Base-by-base conservation (phyloP, 2,888 invertebrate species). In the Melolontha melolontha region DNA sequence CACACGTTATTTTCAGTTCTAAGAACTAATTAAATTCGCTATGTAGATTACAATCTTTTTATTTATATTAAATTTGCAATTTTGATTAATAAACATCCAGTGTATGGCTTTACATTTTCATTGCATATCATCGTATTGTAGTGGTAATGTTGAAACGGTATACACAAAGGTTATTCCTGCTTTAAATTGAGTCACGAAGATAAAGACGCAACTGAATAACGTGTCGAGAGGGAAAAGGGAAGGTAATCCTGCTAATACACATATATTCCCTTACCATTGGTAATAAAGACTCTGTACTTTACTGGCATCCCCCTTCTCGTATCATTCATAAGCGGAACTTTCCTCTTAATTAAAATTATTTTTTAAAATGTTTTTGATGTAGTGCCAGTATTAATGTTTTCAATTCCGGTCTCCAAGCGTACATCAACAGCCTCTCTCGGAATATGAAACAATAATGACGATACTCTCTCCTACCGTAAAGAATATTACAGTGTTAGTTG, bases 241-340 rank as follows among this genome's bases (percentile, higher is more conserved):
- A 12, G n/a, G 51, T 51, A 51, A 51, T 51, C 51, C 51, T 12
- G 29, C 29, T 51, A 51, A 51, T 51, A 5, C 51, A 51, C 12
- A 29, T 27, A 29, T 51, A 51, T 51, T 51, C 51, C 22, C 51
- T 29, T 29, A 29, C 29, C 29, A 22, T 51, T 29, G 51, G 29
- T 29, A 29, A 51, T n/a, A 29, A 12, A 51, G 51, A 12, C 7
- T 29, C 12, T 29, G 29, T 22, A 51, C 51, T 51, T 29, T 29
- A 51, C 12, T 11, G 29, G n/a, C 51, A 27, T 29, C 12, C 27
- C 51, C 29, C 27, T 51, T 11, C n/a, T 29, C 6, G 8, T 16
- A 5, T 22, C 50, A 11, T 17, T 27, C 50, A 27, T 7, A 27
- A n/a, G 50, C 12, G 27, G 29, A 29, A 51, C 51, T 8, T 27